Percentiles rank a stretch among this genome's conserved stretches.
These are phyloP conservation scores for Drosophila yakuba DNA, from an alignment of 1,140 invertebrate genomes.

Conservation along the genomic window DNA sequence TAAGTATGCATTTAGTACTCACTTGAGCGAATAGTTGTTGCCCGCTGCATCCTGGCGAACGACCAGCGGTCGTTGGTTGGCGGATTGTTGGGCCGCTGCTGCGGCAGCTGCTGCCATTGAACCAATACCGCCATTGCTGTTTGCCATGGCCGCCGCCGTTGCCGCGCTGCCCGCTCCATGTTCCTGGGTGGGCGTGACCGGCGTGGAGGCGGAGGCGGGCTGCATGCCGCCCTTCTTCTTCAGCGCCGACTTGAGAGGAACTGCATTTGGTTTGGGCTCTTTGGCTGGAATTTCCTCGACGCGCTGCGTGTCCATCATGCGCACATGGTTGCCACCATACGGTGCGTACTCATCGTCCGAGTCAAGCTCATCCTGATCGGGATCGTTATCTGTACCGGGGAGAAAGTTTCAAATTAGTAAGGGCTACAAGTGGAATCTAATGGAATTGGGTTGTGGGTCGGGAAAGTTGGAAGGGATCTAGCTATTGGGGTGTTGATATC, in stretches of 20 bases:
- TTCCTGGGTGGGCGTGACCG: conserved; percentile 91
- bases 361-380: conserved; percentile 86
- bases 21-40: conserved; percentile 87
- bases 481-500: conserved; percentile 4
- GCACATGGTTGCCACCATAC: conserved; percentile 86
- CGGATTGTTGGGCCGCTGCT: conserved; percentile 71
- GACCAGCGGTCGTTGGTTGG: conserved; percentile 86
- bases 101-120: conserved; percentile 74
- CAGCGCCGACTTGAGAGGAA: conserved; percentile 95
- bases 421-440: too few species aligned
- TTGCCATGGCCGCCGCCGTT: conserved; percentile 65
- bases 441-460: background rate
- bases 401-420: background rate
- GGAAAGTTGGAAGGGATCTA: background rate
- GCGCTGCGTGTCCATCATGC: conserved; percentile 90
- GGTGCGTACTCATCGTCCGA: conserved; percentile 85
- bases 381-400: conserved; percentile 73
- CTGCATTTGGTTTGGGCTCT: conserved; percentile 94
- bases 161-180: conserved; percentile 76
- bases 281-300: conserved; percentile 96
- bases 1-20: conserved; percentile 63
- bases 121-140: conserved; percentile 72
- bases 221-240: conserved; percentile 90
- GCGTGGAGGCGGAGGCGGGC: conserved; percentile 83
- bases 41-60: conserved; percentile 88